phyloP scores from a whole-genome alignment of 2,888 invertebrate species.

The Rotaria macrura region DNA sequence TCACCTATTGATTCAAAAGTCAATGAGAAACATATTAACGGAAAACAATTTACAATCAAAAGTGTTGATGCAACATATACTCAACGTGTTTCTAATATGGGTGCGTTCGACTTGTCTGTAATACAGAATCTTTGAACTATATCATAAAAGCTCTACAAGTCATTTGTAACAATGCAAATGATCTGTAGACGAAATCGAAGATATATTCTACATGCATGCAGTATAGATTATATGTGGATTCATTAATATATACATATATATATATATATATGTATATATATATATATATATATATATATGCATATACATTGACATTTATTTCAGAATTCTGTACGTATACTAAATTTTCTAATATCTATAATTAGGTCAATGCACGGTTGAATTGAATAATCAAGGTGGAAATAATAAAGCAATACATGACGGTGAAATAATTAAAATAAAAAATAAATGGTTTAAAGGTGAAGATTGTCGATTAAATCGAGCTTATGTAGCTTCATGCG shows the following conservation, averaged over 20 bases:
- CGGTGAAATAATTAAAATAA: background rate
- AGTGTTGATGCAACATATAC: background rate
- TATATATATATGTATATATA: too few relatives aligned
- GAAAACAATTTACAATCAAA: background rate
- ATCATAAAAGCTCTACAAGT: too few relatives aligned
- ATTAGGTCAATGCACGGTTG: background rate
- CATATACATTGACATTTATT: too few relatives aligned
- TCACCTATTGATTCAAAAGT: background rate
- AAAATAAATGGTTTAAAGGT: background rate
- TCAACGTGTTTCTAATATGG: background rate
- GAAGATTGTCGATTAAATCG: conserved; percentile 13
- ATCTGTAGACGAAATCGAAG: too few relatives aligned
- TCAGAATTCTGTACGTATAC: too few relatives aligned
- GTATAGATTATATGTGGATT: too few relatives aligned
- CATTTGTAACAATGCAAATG: too few relatives aligned
- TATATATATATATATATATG: too few relatives aligned
- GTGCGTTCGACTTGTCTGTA: background rate
- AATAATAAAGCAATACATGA: background rate
- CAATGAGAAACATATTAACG: background rate
- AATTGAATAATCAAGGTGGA: background rate
- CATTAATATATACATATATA: too few relatives aligned
- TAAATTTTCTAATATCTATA: too few relatives aligned
- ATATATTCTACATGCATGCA: too few relatives aligned
- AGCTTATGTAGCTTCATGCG: background rate
- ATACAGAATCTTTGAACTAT: too few relatives aligned